Evolutionary conservation across 2,888 invertebrate species (phyloP), one percentile per base, ranked within the genome.

Genomic region (Pardosa pseudoannulata): DNA sequence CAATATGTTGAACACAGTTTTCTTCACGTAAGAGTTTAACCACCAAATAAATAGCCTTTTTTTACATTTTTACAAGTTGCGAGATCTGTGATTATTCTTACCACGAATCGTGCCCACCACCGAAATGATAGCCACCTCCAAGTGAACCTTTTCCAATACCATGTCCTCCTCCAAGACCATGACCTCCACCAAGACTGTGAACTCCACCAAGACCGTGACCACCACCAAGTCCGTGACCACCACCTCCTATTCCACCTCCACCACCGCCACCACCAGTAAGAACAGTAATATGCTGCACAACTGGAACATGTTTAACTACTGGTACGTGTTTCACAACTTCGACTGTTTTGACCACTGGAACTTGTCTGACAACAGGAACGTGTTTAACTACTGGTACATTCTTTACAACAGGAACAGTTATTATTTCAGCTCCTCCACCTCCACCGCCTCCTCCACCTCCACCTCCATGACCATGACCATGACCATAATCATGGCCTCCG

Each of bases 291-390:
- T 56, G 56, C 23, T 56, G 56, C 19, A 56, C 19, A 5, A 56
- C 56, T 56, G 23, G 56, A 56, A 56, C 56, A 56, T 19, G n/a
- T 56, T 56, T 56, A 56, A 56, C 56, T 1, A 56, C 56, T 23
- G 56, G 56, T 6, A 56, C 56, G 23, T 56, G 56, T 11, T 16
- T 56, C n/a, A 56, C 56, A 23, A 56, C 56, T 56, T 56, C 56
- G 1, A 56, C 56, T 6, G 56, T 56, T 23, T 56, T 56, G 0
- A 56, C 56, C 11, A 56, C 56, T 23, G 56, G 56, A 23, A 56
- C 56, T 23, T 56, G 7, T 23, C 11, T 56, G 6, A 56, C 56
- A 56, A 56, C 23, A 6, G 56, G 56, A 23, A 56, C 56, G 23
- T 56, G 56, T 56, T 23, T 56, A 7, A 56, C 56, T 16, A 56